Base-by-base conservation (phyloP, 2,797 vertebrate species). In the Paratrypauchen microcephalus region DNA sequence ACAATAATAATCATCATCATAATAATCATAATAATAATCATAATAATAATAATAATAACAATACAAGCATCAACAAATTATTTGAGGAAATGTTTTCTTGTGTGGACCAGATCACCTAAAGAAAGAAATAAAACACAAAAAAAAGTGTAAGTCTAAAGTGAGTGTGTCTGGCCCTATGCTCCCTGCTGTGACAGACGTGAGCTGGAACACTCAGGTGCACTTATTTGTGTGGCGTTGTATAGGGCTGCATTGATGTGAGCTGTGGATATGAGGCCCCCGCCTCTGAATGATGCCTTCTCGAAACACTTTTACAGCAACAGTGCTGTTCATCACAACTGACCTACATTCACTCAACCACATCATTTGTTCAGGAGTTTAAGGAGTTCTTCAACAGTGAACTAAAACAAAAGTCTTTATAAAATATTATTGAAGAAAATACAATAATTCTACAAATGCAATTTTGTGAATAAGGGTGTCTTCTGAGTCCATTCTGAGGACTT, bases 291-390 rank as follows among this genome's bases (percentile, higher is more conserved):
- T 50, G 64, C 55, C 77, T 79, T 70, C 12, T n/a, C 70, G 86
- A 85, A 88, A 83, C 78, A 82, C 77, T 78, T 83, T 81, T 77
- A 78, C 86, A 81, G 87, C 80, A 76, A 66, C 26, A 57, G 26
- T 69, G 47, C 74, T 68, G 72, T 76, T 69, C 71, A 62, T 82
- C 73, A 76, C 54, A 32, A 57, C 70, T 80, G 77, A 83, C 74
- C 76, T 76, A 77, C 32, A 80, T 81, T 76, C 66, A 74, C 69
- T 28, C 19, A 52, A 21, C 50, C 23, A 24, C 54, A 56, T 12
- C 0, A 0, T 57, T 57, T 6, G 21, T 5, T 28, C 7, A 28
- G 9, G 55, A 57, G 23, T 24, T 5, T 28, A 5, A 28, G 3
- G 24, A 57, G 12, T 45, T 15, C 13, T 45, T 45, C 41, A 45